These are phyloP conservation scores for Nasonia vitripennis DNA, from an alignment of 1,140 invertebrate genomes.

Conservation along the genomic window DNA sequence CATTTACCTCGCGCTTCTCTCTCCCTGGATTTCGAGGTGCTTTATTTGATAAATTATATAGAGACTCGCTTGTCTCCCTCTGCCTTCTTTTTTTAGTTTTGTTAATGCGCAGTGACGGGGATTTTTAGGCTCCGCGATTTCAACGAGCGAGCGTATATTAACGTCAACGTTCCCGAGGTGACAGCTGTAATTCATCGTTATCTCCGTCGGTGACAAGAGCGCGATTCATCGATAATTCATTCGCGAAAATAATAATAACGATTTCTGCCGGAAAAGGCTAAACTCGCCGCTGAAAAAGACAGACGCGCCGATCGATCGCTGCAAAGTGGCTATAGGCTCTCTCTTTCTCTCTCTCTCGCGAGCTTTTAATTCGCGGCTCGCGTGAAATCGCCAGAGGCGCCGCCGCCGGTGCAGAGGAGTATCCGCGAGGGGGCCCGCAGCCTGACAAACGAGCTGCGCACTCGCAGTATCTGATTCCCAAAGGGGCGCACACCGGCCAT, in stretches of 20 bases:
- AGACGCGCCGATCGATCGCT: neutral
- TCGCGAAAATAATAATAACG: too few species aligned
- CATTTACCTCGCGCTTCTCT: neutral
- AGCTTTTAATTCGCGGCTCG: conserved; percentile 27
- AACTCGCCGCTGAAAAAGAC: neutral
- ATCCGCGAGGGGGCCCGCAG: neutral
- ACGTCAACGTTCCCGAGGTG: too few species aligned
- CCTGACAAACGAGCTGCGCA: conserved; percentile 55
- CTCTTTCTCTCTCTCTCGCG: neutral
- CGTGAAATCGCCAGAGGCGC: conserved; percentile 27
- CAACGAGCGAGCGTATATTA: too few species aligned
- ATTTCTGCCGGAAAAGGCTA: conserved; percentile 1
- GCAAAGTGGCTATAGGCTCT: neutral
- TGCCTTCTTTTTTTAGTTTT: too few species aligned
- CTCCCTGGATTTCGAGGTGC: too few species aligned
- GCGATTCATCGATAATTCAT: too few species aligned
- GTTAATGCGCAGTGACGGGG: too few species aligned
- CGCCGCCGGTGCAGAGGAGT: neutral
- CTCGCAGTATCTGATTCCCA: conserved; percentile 54
- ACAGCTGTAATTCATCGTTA: too few species aligned
- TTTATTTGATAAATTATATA: too few species aligned
- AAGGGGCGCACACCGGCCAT: conserved; percentile 29
- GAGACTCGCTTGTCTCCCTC: too few species aligned
- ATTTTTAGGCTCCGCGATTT: too few species aligned
- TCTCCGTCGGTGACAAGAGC: too few species aligned